Base-by-base conservation (phyloP, 1,140 invertebrate genomes). In the Drosophila nasuta region DNA sequence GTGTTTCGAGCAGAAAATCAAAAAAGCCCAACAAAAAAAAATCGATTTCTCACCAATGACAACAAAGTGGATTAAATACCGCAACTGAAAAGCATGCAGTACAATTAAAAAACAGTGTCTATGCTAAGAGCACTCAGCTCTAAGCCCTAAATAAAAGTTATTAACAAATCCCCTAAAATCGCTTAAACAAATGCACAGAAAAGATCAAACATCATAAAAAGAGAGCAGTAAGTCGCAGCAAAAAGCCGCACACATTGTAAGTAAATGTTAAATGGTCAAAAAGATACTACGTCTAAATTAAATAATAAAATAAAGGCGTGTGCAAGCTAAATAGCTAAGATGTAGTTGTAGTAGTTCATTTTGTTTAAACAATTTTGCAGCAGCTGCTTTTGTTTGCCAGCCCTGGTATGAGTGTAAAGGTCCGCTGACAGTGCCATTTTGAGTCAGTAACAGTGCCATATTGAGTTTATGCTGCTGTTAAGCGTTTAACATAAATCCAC, bases 21-120 rank as follows among this genome's bases (percentile, higher is more conserved):
- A 75, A 58, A 25, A 66, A 62, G 54, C 38, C 35, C 35, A 68
- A 74, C 82, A 83, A 71, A 75, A 69, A 86, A 87, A 88, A 88
- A 88, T 88, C 83, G 83, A 88, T 88, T 89, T 89, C 62, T 88
- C 64, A 41, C 74, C 80, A 89, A 88, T 88, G 79, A 88, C 80
- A 88, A 88, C 83, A 89, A 88, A 78, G 77, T 88, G 80, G 49
- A 66, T 77, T 74, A 43, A 82, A 82, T 13, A 51, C 49, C 58
- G 25, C 41, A 63, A 51, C 49, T 63, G 5, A 28, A 17, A 35
- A 3, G 13, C 57, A 41, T 41, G 56, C 35, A 13, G 48, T 15
- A 15, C 15, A 3, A 25, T 25, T 25, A 25, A 45, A 45, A 43
- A 5, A 15, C 8, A 13, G 4, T 15, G 35, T n/a, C 45, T 25